Conservation (phyloP, 2,888 invertebrate genomes). For the Scaptomyza cyrtandrae region DNA sequence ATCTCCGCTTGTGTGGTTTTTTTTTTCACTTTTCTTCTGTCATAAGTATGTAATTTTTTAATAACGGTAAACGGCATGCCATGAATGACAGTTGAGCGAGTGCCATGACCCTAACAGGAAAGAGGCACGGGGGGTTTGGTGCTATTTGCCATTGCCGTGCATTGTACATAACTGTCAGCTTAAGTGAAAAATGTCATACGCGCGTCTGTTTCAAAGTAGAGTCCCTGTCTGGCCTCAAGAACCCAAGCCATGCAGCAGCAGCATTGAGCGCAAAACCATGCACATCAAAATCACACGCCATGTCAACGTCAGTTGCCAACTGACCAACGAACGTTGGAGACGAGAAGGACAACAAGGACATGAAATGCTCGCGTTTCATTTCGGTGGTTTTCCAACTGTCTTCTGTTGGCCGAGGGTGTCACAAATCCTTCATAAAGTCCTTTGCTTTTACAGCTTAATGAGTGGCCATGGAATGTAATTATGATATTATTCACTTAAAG, state of each 20-base stretch:
- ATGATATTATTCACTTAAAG: constrained; percentile 8
- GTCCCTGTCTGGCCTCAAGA: constrained; percentile 33
- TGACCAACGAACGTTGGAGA: constrained; percentile 32
- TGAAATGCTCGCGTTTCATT: constrained; percentile 1
- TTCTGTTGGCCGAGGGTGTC: constrained; percentile 17
- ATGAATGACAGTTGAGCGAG: constrained; percentile 77
- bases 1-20: background rate
- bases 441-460: constrained; percentile 9
- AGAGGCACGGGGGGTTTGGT: constrained; percentile 6
- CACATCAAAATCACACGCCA: constrained; percentile 71
- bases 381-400: constrained; percentile 35
- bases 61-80: constrained; percentile 74
- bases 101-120: constrained; percentile 33
- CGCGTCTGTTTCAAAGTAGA: constrained; percentile 54
- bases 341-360: constrained; percentile 9
- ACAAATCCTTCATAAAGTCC: constrained; percentile 22
- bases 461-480: constrained; percentile 12
- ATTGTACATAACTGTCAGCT: constrained; percentile 77
- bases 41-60: constrained; percentile 74
- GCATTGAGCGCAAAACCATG: constrained; percentile 36
- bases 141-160: constrained; percentile 23
- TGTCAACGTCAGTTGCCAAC: constrained; percentile 64
- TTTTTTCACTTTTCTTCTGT: constrained; percentile 25
- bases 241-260: constrained; percentile 16
- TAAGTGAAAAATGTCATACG: constrained; percentile 82